A percentile compares a stretch with the other conserved stretches of the same genome.
phyloP scores from a whole-genome alignment of 2,113 vertebrate genomes.

The Lepisosteus osseus region DNA sequence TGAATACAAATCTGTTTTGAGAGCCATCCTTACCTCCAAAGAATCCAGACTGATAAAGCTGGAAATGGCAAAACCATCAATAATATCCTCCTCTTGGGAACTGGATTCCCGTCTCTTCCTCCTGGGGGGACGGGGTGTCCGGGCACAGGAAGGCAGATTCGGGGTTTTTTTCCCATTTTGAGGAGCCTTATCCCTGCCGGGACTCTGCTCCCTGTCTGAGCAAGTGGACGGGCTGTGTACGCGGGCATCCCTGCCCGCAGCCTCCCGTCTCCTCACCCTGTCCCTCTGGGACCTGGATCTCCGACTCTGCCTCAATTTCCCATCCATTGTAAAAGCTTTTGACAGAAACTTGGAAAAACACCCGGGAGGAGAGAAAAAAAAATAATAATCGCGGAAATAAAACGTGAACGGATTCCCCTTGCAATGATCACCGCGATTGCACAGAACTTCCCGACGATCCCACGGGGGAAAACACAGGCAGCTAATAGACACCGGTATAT shows the following conservation, averaged over 20 bases:
- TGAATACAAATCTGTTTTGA: conserved; percentile 30
- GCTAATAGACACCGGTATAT: conserved; percentile 3
- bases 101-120: conserved; percentile 86
- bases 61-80: conserved; percentile 92
- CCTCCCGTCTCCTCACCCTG: conserved; percentile 80
- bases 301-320: conserved; percentile 82
- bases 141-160: conserved; percentile 61
- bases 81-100: conserved; percentile 92
- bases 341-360: conserved; percentile 18
- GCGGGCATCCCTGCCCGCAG: conserved; percentile 71
- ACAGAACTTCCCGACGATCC: neutral
- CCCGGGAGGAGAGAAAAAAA: no score
- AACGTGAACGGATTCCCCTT: neutral
- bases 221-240: conserved; percentile 82
- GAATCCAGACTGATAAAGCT: conserved; percentile 90
- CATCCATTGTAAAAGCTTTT: conserved; percentile 72
- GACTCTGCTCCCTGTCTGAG: conserved; percentile 80
- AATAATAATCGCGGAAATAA: no score
- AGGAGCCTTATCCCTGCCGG: conserved; percentile 75
- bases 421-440: neutral
- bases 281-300: conserved; percentile 84
- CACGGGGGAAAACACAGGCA: neutral
- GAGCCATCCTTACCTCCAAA: conserved; percentile 75
- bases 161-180: conserved; percentile 64
- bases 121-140: conserved; percentile 65